phyloP scores from a whole-genome alignment of 2,888 invertebrate genomes.

The Caenorhabditis panamensis region DNA sequence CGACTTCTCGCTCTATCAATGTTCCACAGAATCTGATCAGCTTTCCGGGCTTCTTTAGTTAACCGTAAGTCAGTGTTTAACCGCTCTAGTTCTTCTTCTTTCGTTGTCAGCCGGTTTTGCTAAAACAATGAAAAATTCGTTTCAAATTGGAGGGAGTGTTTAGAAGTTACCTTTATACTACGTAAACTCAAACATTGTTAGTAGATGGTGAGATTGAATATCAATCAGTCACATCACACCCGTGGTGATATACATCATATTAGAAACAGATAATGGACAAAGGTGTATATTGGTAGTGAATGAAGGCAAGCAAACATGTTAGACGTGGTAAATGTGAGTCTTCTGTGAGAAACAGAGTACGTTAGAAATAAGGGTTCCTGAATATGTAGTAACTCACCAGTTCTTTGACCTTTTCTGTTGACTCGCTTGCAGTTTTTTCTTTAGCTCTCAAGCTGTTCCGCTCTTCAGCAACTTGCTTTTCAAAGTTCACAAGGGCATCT shows the following conservation, averaged over 20 bases:
- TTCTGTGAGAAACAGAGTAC: constrained; percentile 40
- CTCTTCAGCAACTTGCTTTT: constrained; percentile 63
- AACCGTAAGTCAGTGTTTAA: constrained; percentile 75
- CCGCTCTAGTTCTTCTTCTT: constrained; percentile 89
- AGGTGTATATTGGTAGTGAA: constrained; percentile 20
- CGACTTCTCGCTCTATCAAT: constrained; percentile 66
- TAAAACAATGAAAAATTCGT: constrained; percentile 77
- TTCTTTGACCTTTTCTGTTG: constrained; percentile 62
- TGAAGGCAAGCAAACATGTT: constrained; percentile 19
- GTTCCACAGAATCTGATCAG: constrained; percentile 78
- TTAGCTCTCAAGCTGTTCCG: constrained; percentile 70
- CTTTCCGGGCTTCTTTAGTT: constrained; percentile 76
- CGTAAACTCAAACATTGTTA: constrained; percentile 9
- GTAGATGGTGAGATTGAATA: constrained; percentile 1
- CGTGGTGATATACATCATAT: not conserved
- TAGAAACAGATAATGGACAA: not conserved
- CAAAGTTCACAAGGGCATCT: constrained; percentile 72
- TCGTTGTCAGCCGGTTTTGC: constrained; percentile 87
- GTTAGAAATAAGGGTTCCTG: constrained; percentile 14
- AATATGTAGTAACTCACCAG: constrained; percentile 58
- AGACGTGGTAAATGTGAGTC: constrained; percentile 62
- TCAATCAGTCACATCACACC: not conserved
- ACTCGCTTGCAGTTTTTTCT: constrained; percentile 62
- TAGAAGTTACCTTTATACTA: constrained; percentile 18
- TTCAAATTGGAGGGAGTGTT: too few relatives aligned